A percentile compares a stretch with the other conserved stretches of the same genome.
These are phyloP conservation scores for Drosophila tsacasi DNA, from an alignment of 1,140 invertebrate species.

Conservation along the genomic window DNA sequence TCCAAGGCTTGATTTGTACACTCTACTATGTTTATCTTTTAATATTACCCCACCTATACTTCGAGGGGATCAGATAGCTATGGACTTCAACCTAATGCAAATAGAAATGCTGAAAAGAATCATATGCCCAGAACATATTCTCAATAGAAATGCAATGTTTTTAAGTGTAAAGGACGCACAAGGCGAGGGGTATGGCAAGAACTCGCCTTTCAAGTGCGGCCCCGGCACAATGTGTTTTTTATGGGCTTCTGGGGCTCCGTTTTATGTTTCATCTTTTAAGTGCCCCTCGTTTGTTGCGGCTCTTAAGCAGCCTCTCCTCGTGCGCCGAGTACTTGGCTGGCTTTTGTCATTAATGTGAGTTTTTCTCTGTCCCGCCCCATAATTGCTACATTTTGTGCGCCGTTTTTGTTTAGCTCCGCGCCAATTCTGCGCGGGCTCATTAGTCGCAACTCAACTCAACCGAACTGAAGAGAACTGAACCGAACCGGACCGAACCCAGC, in stretches of 20 bases:
- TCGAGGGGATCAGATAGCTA: neutral
- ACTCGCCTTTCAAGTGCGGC: slow-evolving; percentile 67
- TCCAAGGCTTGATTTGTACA: too few relatives aligned
- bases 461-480: slow-evolving; percentile 13
- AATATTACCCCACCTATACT: neutral
- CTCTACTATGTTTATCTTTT: neutral
- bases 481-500: neutral
- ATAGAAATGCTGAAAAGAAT: neutral
- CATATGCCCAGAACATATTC: neutral
- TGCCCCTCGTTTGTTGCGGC: slow-evolving; percentile 73
- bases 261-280: slow-evolving; percentile 83
- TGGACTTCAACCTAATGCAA: neutral
- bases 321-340: slow-evolving; percentile 41
- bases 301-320: slow-evolving; percentile 60
- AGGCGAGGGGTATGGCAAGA: slow-evolving; percentile 20
- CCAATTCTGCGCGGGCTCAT: slow-evolving; percentile 44
- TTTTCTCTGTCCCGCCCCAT: slow-evolving; percentile 44
- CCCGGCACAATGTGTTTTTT: slow-evolving; percentile 79
- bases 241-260: slow-evolving; percentile 71
- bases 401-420: slow-evolving; percentile 19
- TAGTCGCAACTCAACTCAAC: slow-evolving; percentile 32
- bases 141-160: slow-evolving; percentile 6
- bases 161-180: slow-evolving; percentile 18
- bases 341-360: slow-evolving; percentile 65
- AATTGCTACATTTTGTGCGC: slow-evolving; percentile 68